Base-by-base conservation (phyloP, 2,888 invertebrate species). In the Phaedon cochleariae region DNA sequence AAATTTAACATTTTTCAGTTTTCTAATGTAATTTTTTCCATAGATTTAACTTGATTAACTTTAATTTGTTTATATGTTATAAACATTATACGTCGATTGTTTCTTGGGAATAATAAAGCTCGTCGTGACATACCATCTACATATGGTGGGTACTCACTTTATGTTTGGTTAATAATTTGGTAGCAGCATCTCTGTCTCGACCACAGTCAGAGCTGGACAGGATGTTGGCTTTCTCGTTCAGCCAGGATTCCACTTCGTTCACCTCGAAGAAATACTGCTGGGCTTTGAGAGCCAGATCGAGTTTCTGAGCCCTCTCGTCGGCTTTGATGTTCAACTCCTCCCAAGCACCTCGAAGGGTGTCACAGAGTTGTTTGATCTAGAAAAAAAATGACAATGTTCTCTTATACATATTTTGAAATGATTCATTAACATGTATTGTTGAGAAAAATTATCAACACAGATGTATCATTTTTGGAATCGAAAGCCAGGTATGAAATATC, bases 251-350 rank as follows among this genome's bases (percentile, higher is more conserved):
- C 68, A 97, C 93, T 84, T 96, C 96, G 51, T 90, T 90, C 10
- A 95, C 94, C 81, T 96, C 96, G 79, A 94, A 94, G 84, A 94
- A 89, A 85, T 94, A 96, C 85, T 96, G 95, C 83, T 97, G 97
- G 9, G 95, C 93, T 79, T 92, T 92, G 61, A 97, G 85, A 0
- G 95, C 94, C 68, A 94, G 87, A 73, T 97, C 96, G 64, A 97
- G 86, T 67, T 92, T 91, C 37, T 88, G 88, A 22, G 90, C 90
- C 49, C 96, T 87, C 69, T 90, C 90, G 26, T 87, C 87, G 0
- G 92, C 91, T 68, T 90, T 90, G 18, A 87, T 85, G 37, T 91
- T 88, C 9, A 96, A 86, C 57, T 91, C 89, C 10, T 86, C 83
- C 95, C 96, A 96, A 0, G 92, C 89, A 1, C 87, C 85, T 70